Evolutionary conservation across 2,888 invertebrate species (phyloP), one percentile per base, ranked within the genome.

Genomic region (Stenoptilia bipunctidactyla): DNA sequence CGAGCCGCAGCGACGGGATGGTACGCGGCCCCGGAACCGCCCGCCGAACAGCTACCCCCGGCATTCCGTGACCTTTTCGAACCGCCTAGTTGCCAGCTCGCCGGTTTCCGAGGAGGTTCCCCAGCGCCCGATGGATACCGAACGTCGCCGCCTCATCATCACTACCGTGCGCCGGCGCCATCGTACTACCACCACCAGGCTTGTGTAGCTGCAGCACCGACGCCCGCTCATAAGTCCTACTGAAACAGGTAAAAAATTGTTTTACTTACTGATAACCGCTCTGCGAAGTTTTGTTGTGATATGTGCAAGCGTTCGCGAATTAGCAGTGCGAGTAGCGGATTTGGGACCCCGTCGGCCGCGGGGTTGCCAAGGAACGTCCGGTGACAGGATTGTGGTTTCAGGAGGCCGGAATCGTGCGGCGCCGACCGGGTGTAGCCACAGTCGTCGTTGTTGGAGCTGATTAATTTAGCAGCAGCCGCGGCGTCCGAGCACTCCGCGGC

Each of bases 111-210:
- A 55, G 61, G 83, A 43, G 68, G 85, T 51, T 76, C 82, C 46
- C 70, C 82, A 34, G 58, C 67, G 25, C 62, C 77, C 12, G 80
- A 80, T 43, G 65, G 63, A 0, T 80, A 85, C 50, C 73, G 82
- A 51, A 60, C 73, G 35, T 68, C 79, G 45, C 66, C 86, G 2
- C 75, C 76, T 27, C 79, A 85, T 45, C 80, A 86, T 42, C 76
- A 82, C 67, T 70, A 83, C 58, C 68, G 79, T 56, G 51, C 86
- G 40, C 75, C 82, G 12, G 77, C 77, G 36, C 76, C 80, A 34
- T 68, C 82, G 27, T 79, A 86, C 52, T 80, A 86, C 45, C 87
- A 88, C 50, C 88, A 88, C 52, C 87, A 87, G 61, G 87, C 88
- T 48, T 88, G 88, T 66, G 86, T 87, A 37, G 86, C 85, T 37